These are phyloP conservation scores for Pluvianellus socialis DNA, from an alignment of 2,113 vertebrate genomes.

Conservation along the genomic window DNA sequence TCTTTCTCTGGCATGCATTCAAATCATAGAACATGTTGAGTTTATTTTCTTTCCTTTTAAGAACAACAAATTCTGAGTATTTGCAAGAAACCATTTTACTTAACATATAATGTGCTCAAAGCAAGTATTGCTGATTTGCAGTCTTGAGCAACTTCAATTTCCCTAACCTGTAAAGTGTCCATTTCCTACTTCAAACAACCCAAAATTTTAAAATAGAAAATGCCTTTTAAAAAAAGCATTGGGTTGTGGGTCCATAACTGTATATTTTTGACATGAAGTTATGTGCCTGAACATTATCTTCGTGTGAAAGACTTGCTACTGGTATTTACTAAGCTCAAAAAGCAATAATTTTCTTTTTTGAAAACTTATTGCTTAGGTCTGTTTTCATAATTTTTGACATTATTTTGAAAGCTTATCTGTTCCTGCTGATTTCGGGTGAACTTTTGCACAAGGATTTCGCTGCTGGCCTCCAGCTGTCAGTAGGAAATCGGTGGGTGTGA, in stretches of 20 bases:
- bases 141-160: background rate
- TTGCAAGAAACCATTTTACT: background rate
- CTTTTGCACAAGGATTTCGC: constrained; percentile 50
- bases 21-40: background rate
- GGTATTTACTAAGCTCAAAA: background rate
- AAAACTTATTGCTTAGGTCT: constrained; percentile 29
- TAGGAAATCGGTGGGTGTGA: constrained; percentile 74
- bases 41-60: constrained; percentile 33
- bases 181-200: background rate
- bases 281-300: background rate
- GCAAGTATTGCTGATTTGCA: background rate
- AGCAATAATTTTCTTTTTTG: background rate
- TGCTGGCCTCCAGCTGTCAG: constrained; percentile 57
- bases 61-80: constrained; percentile 8
- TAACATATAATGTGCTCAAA: background rate
- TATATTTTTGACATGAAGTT: background rate
- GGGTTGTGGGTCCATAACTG: background rate
- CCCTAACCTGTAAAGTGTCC: background rate
- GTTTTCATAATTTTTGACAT: background rate
- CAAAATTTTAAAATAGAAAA: background rate
- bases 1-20: constrained; percentile 13
- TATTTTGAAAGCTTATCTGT: constrained; percentile 61
- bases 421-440: constrained; percentile 63
- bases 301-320: background rate
- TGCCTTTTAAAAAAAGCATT: background rate